A percentile compares a stretch with the other conserved stretches of the same genome.
Evolutionary conservation across 2,797 vertebrate genomes (phyloP).

Genomic region (Leptatherina wallacei): DNA sequence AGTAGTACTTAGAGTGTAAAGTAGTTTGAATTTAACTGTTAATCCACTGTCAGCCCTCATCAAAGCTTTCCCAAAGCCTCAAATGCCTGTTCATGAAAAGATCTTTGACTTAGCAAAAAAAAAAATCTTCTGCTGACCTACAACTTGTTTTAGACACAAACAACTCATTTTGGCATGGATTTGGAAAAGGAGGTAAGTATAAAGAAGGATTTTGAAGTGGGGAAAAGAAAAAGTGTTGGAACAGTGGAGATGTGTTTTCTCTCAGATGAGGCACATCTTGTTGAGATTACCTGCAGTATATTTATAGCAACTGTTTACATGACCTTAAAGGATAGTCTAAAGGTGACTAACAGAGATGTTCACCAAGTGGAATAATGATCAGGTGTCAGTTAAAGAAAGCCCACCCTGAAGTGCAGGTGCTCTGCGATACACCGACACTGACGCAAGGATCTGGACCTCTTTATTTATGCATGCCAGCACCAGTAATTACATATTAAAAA

Average conservation of each 20-base stretch:
- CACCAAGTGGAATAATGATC: slow-evolving; percentile 99
- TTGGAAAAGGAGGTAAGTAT: slow-evolving; percentile 5
- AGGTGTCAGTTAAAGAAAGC: slow-evolving; percentile 99
- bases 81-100: slow-evolving; percentile 35
- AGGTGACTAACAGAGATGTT: slow-evolving; percentile 98
- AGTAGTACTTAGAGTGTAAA: slow-evolving; percentile 12
- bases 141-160: slow-evolving; percentile 6
- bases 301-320: slow-evolving; percentile 94
- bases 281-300: slow-evolving; percentile 76
- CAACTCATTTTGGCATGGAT: slow-evolving; percentile 2
- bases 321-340: slow-evolving; percentile 88
- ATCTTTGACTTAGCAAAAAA: slow-evolving; percentile 16
- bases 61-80: slow-evolving; percentile 25
- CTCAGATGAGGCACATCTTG: slow-evolving; percentile 26
- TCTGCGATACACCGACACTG: slow-evolving; percentile 94
- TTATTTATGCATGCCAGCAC: slow-evolving; percentile 95
- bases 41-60: slow-evolving; percentile 27
- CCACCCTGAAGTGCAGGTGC: slow-evolving; percentile 96
- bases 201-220: neutral
- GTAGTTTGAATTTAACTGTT: slow-evolving; percentile 18
- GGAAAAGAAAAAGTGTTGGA: slow-evolving; percentile 12
- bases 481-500: slow-evolving; percentile 99
- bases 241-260: slow-evolving; percentile 16
- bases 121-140: slow-evolving; percentile 15
- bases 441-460: slow-evolving; percentile 95